A percentile compares a stretch with the other conserved stretches of the same genome.
phyloP scores from a whole-genome alignment of 2,888 invertebrate species.

The Gisinianus flammeolus region DNA sequence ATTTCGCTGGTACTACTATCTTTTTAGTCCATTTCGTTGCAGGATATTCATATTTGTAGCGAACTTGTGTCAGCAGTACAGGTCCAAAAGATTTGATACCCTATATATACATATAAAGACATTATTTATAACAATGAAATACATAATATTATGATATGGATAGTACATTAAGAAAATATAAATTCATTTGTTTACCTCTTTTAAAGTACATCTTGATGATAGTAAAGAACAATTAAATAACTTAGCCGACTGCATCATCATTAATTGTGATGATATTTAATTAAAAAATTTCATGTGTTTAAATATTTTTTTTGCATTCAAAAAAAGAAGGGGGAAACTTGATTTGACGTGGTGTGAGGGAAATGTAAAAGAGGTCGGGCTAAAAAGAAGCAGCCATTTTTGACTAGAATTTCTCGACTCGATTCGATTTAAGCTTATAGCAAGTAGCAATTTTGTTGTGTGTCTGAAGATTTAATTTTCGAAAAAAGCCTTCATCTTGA shows the following conservation, averaged over 20 bases:
- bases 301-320: background rate
- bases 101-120: background rate
- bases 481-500: background rate
- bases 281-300: background rate
- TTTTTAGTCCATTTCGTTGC: background rate
- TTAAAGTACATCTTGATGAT: background rate
- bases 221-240: background rate
- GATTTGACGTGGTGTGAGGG: background rate
- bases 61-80: background rate
- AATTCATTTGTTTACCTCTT: background rate
- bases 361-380: background rate
- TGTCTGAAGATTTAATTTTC: too few species aligned
- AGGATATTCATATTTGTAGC: background rate
- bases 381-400: background rate
- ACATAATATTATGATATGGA: background rate
- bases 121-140: background rate
- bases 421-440: too few species aligned
- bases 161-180: too few species aligned
- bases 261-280: conserved; percentile 12
- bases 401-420: background rate
- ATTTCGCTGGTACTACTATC: background rate
- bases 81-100: background rate
- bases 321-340: background rate
- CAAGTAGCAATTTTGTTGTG: too few species aligned
- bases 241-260: background rate